A percentile compares a stretch with the other conserved stretches of the same genome.
These are phyloP conservation scores for Limnothrissa miodon DNA, from an alignment of 2,113 vertebrate species.

Conservation along the genomic window DNA sequence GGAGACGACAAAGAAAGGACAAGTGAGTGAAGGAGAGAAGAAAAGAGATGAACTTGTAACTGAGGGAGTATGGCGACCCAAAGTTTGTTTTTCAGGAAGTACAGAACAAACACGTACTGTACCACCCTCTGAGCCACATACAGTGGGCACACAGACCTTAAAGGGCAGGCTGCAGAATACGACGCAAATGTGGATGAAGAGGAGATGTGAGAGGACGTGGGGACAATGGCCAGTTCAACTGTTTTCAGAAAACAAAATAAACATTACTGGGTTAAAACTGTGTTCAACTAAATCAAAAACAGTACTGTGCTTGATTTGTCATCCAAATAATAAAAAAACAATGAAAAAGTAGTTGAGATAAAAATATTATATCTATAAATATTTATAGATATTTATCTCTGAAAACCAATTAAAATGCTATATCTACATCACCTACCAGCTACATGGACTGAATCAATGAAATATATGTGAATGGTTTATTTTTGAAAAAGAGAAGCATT, in stretches of 20 bases:
- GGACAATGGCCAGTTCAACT: not conserved
- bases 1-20: constrained; percentile 38
- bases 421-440: constrained; percentile 72
- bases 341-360: constrained; percentile 49
- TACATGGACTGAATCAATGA: constrained; percentile 60
- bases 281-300: constrained; percentile 36
- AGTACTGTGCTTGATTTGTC: constrained; percentile 59
- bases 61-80: not conserved
- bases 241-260: too few relatives aligned
- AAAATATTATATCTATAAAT: constrained; percentile 49
- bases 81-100: not conserved
- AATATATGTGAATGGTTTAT: constrained; percentile 68
- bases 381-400: constrained; percentile 38
- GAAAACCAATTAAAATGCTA: constrained; percentile 54
- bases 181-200: not conserved
- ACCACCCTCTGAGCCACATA: not conserved
- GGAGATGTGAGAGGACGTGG: not conserved
- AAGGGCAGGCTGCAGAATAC: not conserved
- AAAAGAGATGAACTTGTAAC: not conserved
- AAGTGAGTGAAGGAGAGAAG: constrained; percentile 34
- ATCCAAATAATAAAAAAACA: constrained; percentile 52
- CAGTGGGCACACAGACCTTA: constrained; percentile 27
- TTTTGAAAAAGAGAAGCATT: constrained; percentile 70
- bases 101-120: not conserved
- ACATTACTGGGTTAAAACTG: too few relatives aligned